phyloP scores from a whole-genome alignment of 2,888 invertebrate genomes.

The Hyalella azteca region DNA sequence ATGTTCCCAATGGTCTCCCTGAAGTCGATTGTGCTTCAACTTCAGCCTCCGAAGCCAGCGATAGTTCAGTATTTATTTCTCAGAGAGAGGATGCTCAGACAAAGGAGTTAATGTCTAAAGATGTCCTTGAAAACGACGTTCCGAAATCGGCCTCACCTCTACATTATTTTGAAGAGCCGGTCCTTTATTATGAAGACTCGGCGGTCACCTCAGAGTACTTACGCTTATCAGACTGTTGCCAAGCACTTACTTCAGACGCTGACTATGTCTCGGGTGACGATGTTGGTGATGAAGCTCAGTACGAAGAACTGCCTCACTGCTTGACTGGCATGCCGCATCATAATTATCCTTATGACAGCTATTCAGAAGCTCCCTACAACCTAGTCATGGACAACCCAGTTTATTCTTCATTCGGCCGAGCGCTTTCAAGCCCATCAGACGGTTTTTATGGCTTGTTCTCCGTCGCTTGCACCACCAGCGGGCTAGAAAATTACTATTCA shows the following conservation, averaged over 20 bases:
- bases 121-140: no score
- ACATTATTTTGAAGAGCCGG: neutral
- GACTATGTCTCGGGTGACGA: slow-evolving; percentile 8
- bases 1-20: neutral
- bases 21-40: no score
- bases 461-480: neutral
- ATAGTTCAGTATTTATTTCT: no score
- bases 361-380: neutral
- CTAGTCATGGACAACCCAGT: slow-evolving; percentile 25
- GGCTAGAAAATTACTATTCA: neutral
- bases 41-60: no score
- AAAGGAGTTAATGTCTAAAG: no score
- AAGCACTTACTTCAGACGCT: neutral
- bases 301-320: neutral
- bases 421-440: neutral
- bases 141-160: neutral
- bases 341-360: neutral
- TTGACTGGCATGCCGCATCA: neutral
- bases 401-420: slow-evolving; percentile 7
- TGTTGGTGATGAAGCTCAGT: slow-evolving; percentile 8
- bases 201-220: neutral
- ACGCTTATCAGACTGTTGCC: slow-evolving; percentile 4
- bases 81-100: no score
- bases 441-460: slow-evolving; percentile 20
- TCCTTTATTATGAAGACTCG: neutral